phyloP scores from a whole-genome alignment of 2,113 vertebrate genomes.

The Dromas ardeola region DNA sequence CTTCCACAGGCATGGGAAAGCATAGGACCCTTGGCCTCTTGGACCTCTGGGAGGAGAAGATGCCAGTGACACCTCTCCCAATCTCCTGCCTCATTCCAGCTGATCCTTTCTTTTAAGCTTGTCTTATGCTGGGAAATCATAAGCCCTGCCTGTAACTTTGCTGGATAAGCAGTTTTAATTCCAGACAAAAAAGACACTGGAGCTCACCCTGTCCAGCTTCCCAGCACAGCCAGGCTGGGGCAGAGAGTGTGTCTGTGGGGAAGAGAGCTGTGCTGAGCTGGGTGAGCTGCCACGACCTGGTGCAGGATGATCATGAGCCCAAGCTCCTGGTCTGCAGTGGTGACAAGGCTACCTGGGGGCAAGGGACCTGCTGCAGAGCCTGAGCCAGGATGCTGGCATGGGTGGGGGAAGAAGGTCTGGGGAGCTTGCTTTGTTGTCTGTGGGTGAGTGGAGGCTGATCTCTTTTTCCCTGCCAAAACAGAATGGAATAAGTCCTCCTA shows the following conservation, averaged over 20 bases:
- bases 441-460: not conserved
- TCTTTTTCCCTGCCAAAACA: not conserved
- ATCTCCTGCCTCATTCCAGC: not conserved
- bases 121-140: not conserved
- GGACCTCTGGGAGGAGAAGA: not conserved
- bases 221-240: not conserved
- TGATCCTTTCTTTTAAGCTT: not conserved
- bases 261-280: not conserved
- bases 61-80: not conserved
- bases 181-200: not conserved
- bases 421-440: not conserved
- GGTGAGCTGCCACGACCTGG: too few species aligned
- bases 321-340: not conserved
- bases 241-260: not conserved
- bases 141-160: not conserved
- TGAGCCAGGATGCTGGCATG: fast-evolving
- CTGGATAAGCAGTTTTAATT: not conserved
- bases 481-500: not conserved
- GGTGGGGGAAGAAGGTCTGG: not conserved
- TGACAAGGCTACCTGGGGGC: not conserved
- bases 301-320: not conserved
- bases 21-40: not conserved
- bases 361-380: not conserved
- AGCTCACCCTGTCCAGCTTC: not conserved
- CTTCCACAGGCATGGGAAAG: not conserved